phyloP scores from a whole-genome alignment of 92 coral and sea anemone species.

The Heteractis magnifica region DNA sequence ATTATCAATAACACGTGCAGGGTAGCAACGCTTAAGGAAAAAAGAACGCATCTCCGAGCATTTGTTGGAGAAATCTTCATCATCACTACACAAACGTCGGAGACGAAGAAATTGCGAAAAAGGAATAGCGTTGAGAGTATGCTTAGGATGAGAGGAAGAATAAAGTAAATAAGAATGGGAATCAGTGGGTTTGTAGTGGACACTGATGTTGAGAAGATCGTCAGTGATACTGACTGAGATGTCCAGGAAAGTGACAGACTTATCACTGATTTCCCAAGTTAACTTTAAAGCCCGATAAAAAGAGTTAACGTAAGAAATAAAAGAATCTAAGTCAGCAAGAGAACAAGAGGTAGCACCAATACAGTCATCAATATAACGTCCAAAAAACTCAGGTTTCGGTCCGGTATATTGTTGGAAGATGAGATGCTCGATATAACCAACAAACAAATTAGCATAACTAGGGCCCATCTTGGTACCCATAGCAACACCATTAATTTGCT shows the following conservation, averaged over 20 bases:
- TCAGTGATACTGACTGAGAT: constrained; percentile 28
- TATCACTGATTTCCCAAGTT: constrained; percentile 47
- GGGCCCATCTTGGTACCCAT: too few relatives aligned
- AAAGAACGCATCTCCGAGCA: constrained; percentile 15
- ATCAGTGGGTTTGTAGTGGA: too few relatives aligned
- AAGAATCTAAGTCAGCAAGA: constrained; percentile 9
- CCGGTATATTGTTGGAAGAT: constrained; percentile 35
- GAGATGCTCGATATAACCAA: constrained; percentile 13
- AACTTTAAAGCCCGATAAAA: constrained; percentile 35
- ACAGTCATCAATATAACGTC: constrained; percentile 42
- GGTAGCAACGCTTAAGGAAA: constrained; percentile 38
- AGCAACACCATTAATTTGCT: too few relatives aligned
- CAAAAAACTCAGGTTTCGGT: constrained; percentile 27
- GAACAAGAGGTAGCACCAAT: constrained; percentile 41
- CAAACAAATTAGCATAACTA: constrained; percentile 30
- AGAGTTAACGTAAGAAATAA: constrained; percentile 29
- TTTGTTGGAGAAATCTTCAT: constrained; percentile 19
- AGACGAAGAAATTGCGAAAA: too few relatives aligned
- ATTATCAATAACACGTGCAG: constrained; percentile 27
- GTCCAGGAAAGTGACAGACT: constrained; percentile 39
- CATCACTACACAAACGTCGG: constrained; percentile 49
- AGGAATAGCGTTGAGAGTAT: too few relatives aligned
- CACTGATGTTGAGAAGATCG: constrained; percentile 30
- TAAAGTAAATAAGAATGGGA: too few relatives aligned
- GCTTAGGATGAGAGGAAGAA: constrained; percentile 2